Conservation (phyloP, 1,140 invertebrate species). For the Macrosteles quadrilineatus region DNA sequence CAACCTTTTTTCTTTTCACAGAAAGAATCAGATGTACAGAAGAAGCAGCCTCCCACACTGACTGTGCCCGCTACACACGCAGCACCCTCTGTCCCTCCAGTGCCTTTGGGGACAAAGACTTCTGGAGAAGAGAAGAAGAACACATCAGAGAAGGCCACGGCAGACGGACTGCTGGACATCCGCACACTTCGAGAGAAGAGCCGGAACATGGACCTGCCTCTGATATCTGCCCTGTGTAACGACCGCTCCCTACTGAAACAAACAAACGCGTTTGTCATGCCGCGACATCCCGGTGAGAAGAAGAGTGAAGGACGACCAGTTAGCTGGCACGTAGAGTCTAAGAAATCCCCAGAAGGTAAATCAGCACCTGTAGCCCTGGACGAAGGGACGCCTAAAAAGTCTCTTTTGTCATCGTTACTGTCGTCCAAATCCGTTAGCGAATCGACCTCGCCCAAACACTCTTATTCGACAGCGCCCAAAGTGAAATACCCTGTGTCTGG, state of each 20-base stretch:
- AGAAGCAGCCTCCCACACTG: conserved; percentile 1
- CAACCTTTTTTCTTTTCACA: background rate
- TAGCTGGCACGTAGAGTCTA: conserved; percentile 42
- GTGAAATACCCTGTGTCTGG: conserved; percentile 62
- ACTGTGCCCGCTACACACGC: background rate
- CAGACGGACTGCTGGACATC: conserved; percentile 67
- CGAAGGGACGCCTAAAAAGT: conserved; percentile 35
- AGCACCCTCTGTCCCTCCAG: conserved; percentile 9
- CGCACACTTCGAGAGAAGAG: conserved; percentile 81
- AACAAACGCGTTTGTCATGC: conserved; percentile 78
- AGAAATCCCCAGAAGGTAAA: background rate
- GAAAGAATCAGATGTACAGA: conserved; percentile 20
- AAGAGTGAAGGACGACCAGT: conserved; percentile 33
- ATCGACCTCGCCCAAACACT: conserved; percentile 27
- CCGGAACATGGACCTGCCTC: conserved; percentile 80
- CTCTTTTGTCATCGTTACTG: conserved; percentile 37
- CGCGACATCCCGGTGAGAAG: conserved; percentile 77
- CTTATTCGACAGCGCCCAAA: conserved; percentile 35
- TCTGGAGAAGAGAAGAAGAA: conserved; percentile 8
- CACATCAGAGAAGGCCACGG: conserved; percentile 30
- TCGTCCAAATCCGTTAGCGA: conserved; percentile 34
- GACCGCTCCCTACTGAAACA: conserved; percentile 82
- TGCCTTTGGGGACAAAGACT: conserved; percentile 31
- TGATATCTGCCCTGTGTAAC: conserved; percentile 88
- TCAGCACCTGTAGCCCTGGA: background rate